phyloP scores from a whole-genome alignment of 2,888 invertebrate species.

The Bombylius discolor region DNA sequence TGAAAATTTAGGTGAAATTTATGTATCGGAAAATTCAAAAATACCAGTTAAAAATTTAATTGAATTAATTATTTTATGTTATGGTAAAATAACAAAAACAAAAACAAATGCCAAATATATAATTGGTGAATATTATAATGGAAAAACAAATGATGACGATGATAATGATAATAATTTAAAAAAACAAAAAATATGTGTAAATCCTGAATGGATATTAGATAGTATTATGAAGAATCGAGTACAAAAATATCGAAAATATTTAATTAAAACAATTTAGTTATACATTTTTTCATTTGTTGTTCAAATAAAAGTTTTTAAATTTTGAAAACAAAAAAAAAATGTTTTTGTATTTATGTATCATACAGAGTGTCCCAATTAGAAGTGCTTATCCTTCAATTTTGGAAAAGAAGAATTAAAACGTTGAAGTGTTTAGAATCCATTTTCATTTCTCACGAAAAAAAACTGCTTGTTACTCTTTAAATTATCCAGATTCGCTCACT shows the following conservation, averaged over 20 bases:
- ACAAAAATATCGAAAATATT: slow-evolving; percentile 38
- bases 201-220: slow-evolving; percentile 50
- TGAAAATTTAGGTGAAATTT: slow-evolving; percentile 42
- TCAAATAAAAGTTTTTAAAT: too few species aligned
- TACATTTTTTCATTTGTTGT: too few species aligned
- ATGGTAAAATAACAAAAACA: slow-evolving; percentile 41
- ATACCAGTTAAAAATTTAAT: slow-evolving; percentile 42
- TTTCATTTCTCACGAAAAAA: too few species aligned
- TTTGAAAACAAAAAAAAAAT: too few species aligned
- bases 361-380: too few species aligned
- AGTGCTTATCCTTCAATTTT: too few species aligned
- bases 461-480: too few species aligned
- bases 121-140: slow-evolving; percentile 36
- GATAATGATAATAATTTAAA: too few species aligned
- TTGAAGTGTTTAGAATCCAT: too few species aligned
- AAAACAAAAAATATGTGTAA: slow-evolving; percentile 34
- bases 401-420: too few species aligned
- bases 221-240: slow-evolving; percentile 44
- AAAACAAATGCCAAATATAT: slow-evolving; percentile 40
- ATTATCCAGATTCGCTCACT: too few species aligned
- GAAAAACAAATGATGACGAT: slow-evolving; percentile 10
- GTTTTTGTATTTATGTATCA: too few species aligned
- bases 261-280: background rate
- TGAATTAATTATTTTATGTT: slow-evolving; percentile 45
- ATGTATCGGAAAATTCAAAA: slow-evolving; percentile 39